phyloP scores from a whole-genome alignment of 2,797 vertebrate species.

The Podarcis siculus region DNA sequence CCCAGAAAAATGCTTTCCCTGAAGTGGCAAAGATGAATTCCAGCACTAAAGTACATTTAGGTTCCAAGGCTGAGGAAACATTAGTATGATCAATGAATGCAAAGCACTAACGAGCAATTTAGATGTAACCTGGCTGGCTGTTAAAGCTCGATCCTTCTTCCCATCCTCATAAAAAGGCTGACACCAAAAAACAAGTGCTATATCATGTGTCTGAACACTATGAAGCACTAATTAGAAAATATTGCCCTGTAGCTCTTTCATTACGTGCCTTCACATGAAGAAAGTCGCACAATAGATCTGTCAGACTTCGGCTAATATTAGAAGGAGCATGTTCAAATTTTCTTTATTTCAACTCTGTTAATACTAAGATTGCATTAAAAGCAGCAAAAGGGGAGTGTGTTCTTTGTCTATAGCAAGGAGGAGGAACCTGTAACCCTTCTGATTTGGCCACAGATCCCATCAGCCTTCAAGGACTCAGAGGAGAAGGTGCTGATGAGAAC shows the following conservation, averaged over 20 bases:
- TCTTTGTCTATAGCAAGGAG: neutral
- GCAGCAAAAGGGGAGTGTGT: fast-evolving
- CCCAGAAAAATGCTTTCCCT: neutral
- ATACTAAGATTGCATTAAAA: neutral
- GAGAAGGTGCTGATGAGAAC: too few species aligned
- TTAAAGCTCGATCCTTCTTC: constrained; percentile 20
- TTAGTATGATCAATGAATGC: constrained; percentile 14
- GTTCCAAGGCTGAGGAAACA: neutral
- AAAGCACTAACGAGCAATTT: neutral
- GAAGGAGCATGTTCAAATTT: neutral
- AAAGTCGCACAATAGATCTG: neutral
- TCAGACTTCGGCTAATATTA: neutral
- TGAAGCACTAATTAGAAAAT: constrained; percentile 40
- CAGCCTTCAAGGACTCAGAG: too few species aligned
- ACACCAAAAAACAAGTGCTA: neutral
- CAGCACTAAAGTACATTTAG: neutral
- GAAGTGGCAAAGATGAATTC: constrained; percentile 12
- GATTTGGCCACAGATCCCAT: too few species aligned
- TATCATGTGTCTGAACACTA: neutral
- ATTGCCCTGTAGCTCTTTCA: constrained; percentile 11
- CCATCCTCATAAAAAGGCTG: constrained; percentile 7
- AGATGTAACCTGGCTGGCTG: constrained; percentile 17
- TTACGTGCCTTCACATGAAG: constrained; percentile 2
- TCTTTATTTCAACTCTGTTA: constrained; percentile 5
- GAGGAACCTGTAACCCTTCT: too few species aligned